Percentiles rank a stretch among this genome's conserved stretches.
Evolutionary conservation across 2,888 invertebrate species (phyloP).

Genomic region (Himalopsyche anomala): DNA sequence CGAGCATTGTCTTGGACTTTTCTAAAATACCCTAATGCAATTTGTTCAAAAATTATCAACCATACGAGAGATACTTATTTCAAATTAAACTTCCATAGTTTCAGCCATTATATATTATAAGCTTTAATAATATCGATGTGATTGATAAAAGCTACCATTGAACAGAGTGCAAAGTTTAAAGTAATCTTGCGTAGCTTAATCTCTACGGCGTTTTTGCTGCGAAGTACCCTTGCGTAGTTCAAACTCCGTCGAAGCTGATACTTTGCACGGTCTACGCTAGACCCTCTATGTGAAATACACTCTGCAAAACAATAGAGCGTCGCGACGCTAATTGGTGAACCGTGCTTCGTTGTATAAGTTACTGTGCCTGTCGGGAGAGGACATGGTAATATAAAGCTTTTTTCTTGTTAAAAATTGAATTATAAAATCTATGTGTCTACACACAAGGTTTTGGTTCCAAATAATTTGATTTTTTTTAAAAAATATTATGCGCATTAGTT

Average conservation of each 20-base stretch:
- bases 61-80: too few species aligned
- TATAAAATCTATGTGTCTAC: background rate
- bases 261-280: slow-evolving; percentile 3
- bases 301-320: slow-evolving; percentile 56
- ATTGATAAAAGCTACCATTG: too few species aligned
- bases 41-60: too few species aligned
- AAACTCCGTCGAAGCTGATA: slow-evolving; percentile 1
- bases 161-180: background rate
- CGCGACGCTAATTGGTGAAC: slow-evolving; percentile 53
- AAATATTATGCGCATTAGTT: too few species aligned
- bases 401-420: background rate
- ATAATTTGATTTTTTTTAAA: too few species aligned
- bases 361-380: background rate
- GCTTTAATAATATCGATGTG: too few species aligned
- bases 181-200: background rate
- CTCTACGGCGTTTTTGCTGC: slow-evolving; percentile 4
- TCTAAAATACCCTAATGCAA: too few species aligned
- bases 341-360: slow-evolving; percentile 49
- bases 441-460: too few species aligned
- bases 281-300: slow-evolving; percentile 48
- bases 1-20: too few species aligned
- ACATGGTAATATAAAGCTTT: slow-evolving; percentile 8
- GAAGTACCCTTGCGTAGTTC: slow-evolving; percentile 9
- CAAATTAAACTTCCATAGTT: too few species aligned
- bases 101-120: too few species aligned